Evolutionary conservation across 2,797 vertebrate genomes (phyloP), one percentile per base, ranked within the genome.

Genomic region (Coregonus sp.): DNA sequence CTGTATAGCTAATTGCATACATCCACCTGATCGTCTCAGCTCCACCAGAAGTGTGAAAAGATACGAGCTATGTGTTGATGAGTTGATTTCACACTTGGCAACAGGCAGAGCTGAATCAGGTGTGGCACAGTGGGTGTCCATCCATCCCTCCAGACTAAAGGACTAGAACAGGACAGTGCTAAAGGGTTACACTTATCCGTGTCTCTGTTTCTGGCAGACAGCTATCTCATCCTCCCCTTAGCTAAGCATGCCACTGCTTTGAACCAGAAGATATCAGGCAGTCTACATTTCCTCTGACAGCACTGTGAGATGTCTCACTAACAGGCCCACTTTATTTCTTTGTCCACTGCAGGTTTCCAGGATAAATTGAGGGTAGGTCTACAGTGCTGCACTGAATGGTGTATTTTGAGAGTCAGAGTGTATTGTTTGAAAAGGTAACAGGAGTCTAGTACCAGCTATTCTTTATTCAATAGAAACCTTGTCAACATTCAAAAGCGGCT

Each of bases 141-240:
- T 9, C 18, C 61, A 25, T 37, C 40, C 12, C 29, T 75, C 37
- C 71, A 51, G 67, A 5, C 47, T 54, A 16, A 73, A 66, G 73
- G 71, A 5, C 47, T 54, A 29, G 75, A 74, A 72, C 61, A 33
- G 15, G 51, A 72, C 31, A 15, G 11, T 25, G 20, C 31, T 52
- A 59, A 54, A 29, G 33, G 68, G 76, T 71, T 66, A 74, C 29
- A 70, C 31, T 59, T 40, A 75, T 73, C 31, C 65, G 0, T 15
- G 29, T 52, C 63, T 69, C 67, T 54, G 25, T 75, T 15, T 74
- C 72, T 50, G 70, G 5, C 37, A 33, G 69, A 16, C 75, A 72
- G 56, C 9, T 20, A n/a, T n/a, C 59, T 72, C 59, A 20, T 72
- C 59, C 70, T 59, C 51, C 7, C 31, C 29, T 52, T 47, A 65